A percentile compares a stretch with the other conserved stretches of the same genome.
phyloP scores from a whole-genome alignment of 2,113 vertebrate genomes.

The Pteropus alecto region DNA sequence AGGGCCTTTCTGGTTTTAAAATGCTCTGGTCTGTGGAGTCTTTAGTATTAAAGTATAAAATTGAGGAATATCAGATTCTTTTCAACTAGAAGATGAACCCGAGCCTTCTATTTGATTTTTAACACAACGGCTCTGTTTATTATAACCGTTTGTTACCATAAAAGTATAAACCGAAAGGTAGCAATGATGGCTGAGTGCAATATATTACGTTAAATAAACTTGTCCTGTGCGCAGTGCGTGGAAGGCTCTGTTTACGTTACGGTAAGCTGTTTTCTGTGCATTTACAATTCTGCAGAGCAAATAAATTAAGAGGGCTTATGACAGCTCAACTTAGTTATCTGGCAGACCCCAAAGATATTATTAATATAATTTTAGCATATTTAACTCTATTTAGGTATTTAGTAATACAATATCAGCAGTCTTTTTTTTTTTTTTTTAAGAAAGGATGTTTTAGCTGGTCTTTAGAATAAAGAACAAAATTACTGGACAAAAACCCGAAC shows the following conservation, averaged over 20 bases:
- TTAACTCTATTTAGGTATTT: conserved; percentile 51
- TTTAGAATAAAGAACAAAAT: conserved; percentile 54
- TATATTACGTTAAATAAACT: conserved; percentile 85
- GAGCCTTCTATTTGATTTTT: conserved; percentile 76
- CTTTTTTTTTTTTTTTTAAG: conserved; percentile 37
- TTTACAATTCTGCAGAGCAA: conserved; percentile 80
- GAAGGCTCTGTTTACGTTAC: conserved; percentile 82
- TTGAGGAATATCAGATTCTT: conserved; percentile 9
- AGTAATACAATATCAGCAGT: conserved; percentile 7
- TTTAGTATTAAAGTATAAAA: background rate
- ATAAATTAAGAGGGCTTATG: conserved; percentile 78
- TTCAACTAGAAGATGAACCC: conserved; percentile 28
- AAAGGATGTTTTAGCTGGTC: conserved; percentile 53
- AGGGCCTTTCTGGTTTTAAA: background rate
- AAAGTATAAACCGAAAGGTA: conserved; percentile 86
- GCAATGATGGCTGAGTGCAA: conserved; percentile 80
- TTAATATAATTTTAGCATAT: conserved; percentile 55
- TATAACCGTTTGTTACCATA: conserved; percentile 83
- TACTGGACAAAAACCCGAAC: background rate
- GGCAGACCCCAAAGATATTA: conserved; percentile 55
- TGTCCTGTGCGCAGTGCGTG: conserved; percentile 66
- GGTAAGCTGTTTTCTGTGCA: conserved; percentile 83
- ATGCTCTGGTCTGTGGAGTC: background rate
- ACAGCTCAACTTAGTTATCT: conserved; percentile 61
- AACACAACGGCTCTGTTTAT: conserved; percentile 80